Conservation (phyloP, 2,797 vertebrate species). For the Dallia pectoralis region DNA sequence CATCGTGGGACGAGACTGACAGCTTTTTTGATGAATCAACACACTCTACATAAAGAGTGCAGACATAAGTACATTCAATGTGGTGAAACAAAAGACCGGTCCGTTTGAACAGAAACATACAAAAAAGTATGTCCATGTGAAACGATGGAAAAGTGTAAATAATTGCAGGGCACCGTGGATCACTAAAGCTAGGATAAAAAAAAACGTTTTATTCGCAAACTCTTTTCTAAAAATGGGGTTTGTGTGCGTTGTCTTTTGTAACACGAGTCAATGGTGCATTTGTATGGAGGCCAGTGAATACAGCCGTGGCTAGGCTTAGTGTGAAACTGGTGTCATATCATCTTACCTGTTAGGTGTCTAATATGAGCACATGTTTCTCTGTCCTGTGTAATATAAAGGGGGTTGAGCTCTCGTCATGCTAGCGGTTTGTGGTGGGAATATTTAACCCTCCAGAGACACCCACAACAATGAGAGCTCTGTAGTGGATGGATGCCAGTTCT, state of each 20-base stretch:
- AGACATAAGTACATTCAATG: no score
- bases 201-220: no score
- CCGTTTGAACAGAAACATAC: no score
- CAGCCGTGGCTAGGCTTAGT: neutral
- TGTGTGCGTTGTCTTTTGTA: neutral
- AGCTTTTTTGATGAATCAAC: no score
- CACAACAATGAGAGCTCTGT: conserved; percentile 51
- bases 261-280: neutral
- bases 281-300: neutral
- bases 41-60: no score
- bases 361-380: neutral
- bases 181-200: no score
- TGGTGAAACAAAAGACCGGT: no score
- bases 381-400: neutral
- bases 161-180: no score
- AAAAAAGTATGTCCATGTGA: no score
- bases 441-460: conserved; percentile 7
- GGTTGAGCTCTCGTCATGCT: neutral
- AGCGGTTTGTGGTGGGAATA: conserved; percentile 24
- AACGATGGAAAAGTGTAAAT: no score
- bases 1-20: no score
- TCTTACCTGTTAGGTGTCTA: neutral
- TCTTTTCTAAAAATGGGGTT: no score
- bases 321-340: neutral
- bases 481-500: conserved; percentile 14